phyloP scores from a whole-genome alignment of 2,797 vertebrate genomes.

The Ceryle rudis region DNA sequence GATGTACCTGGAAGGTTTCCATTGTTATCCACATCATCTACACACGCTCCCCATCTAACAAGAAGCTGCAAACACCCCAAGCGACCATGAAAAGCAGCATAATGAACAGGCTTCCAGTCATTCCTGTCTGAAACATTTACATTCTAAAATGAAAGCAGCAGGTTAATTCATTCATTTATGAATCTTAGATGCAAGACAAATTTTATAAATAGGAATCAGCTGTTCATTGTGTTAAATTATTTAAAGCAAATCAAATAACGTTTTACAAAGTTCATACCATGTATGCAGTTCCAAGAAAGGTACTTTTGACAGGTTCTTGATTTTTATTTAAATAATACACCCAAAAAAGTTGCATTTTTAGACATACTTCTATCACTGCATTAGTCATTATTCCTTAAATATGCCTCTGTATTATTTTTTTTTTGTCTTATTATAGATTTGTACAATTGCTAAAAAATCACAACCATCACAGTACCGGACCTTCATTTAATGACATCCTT shows the following conservation, averaged over 20 bases:
- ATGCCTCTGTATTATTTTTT: neutral
- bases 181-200: neutral
- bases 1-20: conserved; percentile 83
- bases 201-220: neutral
- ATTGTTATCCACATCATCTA: conserved; percentile 78
- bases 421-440: neutral
- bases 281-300: neutral
- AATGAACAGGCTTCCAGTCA: conserved; percentile 83
- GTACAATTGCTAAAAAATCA: neutral
- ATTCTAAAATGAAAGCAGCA: conserved; percentile 70
- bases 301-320: neutral
- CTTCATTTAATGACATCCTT: neutral
- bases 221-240: neutral
- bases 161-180: conserved; percentile 24
- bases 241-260: neutral
- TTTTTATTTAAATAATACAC: neutral
- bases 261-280: neutral
- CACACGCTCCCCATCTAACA: conserved; percentile 78
- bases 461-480: neutral
- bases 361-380: neutral
- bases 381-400: neutral
- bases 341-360: neutral
- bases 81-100: conserved; percentile 83
- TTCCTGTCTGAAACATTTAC: conserved; percentile 75
- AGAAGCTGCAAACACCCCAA: conserved; percentile 85